Percentiles rank a stretch among this genome's conserved stretches.
These are phyloP conservation scores for Oceanodroma leucorhoa DNA, from an alignment of 2,797 vertebrate genomes.

Conservation along the genomic window DNA sequence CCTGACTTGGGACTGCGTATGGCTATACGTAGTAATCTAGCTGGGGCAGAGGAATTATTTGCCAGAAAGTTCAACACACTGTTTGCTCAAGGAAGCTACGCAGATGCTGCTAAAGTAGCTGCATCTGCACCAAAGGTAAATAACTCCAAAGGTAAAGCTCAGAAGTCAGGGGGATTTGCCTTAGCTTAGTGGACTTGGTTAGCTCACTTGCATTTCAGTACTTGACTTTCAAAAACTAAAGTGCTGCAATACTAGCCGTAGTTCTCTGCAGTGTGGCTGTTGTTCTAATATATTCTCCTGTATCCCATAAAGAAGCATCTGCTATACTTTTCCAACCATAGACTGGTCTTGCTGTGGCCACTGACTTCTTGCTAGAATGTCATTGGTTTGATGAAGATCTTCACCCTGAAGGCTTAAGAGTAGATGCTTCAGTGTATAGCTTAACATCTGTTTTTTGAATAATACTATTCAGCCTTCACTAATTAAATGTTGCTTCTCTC, in stretches of 20 bases:
- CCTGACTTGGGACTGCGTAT: conserved; percentile 89
- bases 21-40: conserved; percentile 88
- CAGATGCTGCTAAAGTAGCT: conserved; percentile 90
- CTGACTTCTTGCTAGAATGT: background rate
- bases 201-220: background rate
- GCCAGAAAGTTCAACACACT: conserved; percentile 89
- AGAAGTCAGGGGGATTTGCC: background rate
- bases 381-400: background rate
- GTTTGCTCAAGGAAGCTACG: conserved; percentile 89
- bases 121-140: conserved; percentile 91
- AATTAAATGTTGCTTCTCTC: background rate
- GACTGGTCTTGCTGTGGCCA: background rate
- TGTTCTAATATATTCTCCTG: background rate
- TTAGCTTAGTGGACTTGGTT: background rate
- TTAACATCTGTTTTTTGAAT: background rate
- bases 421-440: background rate
- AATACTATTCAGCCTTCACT: background rate
- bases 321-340: background rate
- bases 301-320: background rate
- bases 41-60: conserved; percentile 92
- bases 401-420: background rate
- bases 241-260: background rate
- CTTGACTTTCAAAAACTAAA: background rate
- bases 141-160: background rate
- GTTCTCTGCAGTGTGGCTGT: background rate